phyloP scores from a whole-genome alignment of 2,797 vertebrate genomes.

The Anguilla anguilla region DNA sequence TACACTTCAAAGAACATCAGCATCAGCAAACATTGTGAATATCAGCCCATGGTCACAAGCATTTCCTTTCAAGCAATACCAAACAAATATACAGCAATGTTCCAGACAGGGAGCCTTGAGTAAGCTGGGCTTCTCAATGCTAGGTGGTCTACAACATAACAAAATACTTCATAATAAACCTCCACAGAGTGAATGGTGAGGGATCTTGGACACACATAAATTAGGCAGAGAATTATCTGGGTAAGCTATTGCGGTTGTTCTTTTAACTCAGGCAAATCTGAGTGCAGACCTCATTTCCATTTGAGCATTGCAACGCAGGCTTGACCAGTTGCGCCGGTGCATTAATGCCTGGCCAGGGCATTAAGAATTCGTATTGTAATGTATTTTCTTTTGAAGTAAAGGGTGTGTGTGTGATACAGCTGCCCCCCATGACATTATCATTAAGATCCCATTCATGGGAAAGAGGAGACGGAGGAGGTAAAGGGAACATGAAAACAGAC shows the following conservation, averaged over 20 bases:
- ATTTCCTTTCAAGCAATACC: neutral
- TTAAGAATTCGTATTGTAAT: slow-evolving; percentile 12
- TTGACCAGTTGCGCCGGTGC: neutral
- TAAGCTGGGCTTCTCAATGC: neutral
- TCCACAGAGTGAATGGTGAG: neutral
- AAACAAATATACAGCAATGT: neutral
- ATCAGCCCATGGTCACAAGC: neutral
- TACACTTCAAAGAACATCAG: neutral
- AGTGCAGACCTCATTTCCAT: neutral
- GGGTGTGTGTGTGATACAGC: neutral
- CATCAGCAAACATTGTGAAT: neutral
- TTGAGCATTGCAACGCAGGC: neutral
- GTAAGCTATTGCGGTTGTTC: neutral
- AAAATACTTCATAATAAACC: neutral
- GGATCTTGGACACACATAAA: neutral
- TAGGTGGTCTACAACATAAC: neutral
- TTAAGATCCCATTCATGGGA: slow-evolving; percentile 20
- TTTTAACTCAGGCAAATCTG: neutral
- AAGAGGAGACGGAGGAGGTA: neutral
- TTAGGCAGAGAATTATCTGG: neutral
- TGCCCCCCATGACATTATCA: slow-evolving; percentile 19
- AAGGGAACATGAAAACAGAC: slow-evolving; percentile 32
- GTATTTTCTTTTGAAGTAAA: slow-evolving; percentile 20
- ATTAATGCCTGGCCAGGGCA: neutral
- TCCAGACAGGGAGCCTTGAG: too few relatives aligned